A percentile compares a stretch with the other conserved stretches of the same genome.
These are phyloP conservation scores for Amphipoea lucens DNA, from an alignment of 2,888 invertebrate species.

Conservation along the genomic window DNA sequence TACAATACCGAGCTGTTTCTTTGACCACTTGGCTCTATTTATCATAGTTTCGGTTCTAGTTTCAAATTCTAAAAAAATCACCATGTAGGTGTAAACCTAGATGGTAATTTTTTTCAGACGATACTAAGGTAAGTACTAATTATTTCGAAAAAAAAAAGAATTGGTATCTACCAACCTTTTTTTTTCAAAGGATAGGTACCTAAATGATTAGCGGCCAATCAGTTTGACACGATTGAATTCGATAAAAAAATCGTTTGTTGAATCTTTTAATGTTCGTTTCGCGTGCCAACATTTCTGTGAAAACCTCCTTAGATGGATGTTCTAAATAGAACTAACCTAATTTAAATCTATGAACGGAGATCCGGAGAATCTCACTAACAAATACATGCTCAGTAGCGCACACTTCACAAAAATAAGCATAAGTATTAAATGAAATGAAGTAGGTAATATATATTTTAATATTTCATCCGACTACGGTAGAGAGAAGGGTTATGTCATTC, in stretches of 20 bases:
- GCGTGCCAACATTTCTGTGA: constrained; percentile 5
- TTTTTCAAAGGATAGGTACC: not conserved
- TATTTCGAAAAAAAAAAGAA: not conserved
- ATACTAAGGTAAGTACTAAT: not conserved
- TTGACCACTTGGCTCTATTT: not conserved
- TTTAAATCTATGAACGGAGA: not conserved
- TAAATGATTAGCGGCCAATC: not conserved
- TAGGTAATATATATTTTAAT: not conserved
- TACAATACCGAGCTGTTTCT: not conserved
- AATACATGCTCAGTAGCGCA: not conserved
- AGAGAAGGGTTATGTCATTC: not conserved
- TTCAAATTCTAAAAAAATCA: not conserved
- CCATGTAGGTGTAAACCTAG: not conserved
- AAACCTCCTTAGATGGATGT: not conserved
- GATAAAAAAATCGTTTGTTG: not conserved
- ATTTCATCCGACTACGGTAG: not conserved
- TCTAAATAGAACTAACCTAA: not conserved
- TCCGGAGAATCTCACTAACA: not conserved
- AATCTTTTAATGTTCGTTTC: not conserved
- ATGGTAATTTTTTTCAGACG: not conserved
- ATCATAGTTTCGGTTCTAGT: not conserved
- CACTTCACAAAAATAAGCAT: not conserved
- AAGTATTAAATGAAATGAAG: not conserved
- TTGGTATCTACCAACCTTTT: not conserved
- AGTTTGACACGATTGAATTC: constrained; percentile 9